Conservation (phyloP, 2,888 invertebrate species). For the Apodemia mormo region DNA sequence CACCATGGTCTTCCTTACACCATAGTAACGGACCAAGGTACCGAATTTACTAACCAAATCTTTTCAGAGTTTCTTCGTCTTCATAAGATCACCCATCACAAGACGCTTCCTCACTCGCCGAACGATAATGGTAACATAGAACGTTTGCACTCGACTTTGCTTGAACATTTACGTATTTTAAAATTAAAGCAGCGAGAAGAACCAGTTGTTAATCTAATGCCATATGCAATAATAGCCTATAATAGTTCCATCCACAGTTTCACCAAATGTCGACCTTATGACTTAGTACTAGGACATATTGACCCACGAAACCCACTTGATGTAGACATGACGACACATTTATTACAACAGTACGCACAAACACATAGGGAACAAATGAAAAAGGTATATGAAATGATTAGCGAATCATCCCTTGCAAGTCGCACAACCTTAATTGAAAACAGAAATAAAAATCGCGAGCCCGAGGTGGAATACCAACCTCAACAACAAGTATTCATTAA, state of each 20-base stretch:
- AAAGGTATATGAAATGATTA: conserved; percentile 21
- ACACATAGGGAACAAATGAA: conserved; percentile 22
- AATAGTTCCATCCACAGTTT: too few species aligned
- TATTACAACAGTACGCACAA: conserved; percentile 29
- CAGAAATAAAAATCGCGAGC: conserved; percentile 30
- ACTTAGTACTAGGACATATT: too few species aligned
- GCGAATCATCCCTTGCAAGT: too few species aligned
- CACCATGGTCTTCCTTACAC: conserved; percentile 30
- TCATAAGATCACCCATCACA: conserved; percentile 27
- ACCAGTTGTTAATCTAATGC: too few species aligned
- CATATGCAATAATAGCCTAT: too few species aligned
- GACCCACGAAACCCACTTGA: conserved; percentile 33
- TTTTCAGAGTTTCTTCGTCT: conserved; percentile 21
- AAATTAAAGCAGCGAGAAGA: conserved; percentile 27
- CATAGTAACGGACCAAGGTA: conserved; percentile 27
- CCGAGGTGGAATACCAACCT: conserved; percentile 30
- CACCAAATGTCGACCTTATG: too few species aligned
- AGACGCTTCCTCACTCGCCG: not conserved
- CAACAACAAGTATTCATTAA: conserved; percentile 32
- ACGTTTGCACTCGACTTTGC: too few species aligned
- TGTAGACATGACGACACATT: conserved; percentile 25
- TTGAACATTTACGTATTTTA: conserved; percentile 33
- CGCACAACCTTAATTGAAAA: conserved; percentile 26
- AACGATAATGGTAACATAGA: not conserved
- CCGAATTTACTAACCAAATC: conserved; percentile 27